Evolutionary conservation across 2,113 vertebrate species (phyloP), one percentile per base, ranked within the genome.

Genomic region (Catharus fuscescens): DNA sequence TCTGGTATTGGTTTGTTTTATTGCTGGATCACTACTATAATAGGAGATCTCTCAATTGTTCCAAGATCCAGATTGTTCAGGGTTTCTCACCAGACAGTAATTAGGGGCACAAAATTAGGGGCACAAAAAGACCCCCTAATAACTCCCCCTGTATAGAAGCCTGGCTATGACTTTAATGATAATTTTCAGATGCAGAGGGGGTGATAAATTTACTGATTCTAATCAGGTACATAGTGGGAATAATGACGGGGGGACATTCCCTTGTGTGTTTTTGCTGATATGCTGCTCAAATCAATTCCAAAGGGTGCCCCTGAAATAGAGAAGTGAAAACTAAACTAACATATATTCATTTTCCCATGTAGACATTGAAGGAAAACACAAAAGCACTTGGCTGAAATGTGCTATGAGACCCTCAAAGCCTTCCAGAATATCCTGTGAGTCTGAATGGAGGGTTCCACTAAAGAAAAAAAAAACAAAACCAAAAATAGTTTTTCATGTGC

Each of bases 1-100:
- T 71, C 42, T 90, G 61, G 62, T 42, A 96, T 90, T 78, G 38
- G 11, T 80, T 69, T 92, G 32, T 26, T 95, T 80, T 90, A 73
- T 59, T 85, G 81, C 54, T 7, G n/a, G 47, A 88, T 91, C 47
- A 59, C 23, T 45, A 9, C 86, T 77, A 77, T 67, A 77, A 83
- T 32, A 72, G 66, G 73, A 87, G 6, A 84, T 70, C 83, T 56
- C 77, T 42, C 79, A 42, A 14, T 45, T 25, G 29, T 72, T 96
- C 64, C 70, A 87, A 86, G 38, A 57, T 85, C 62, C 70, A 50
- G 31, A 31, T 62, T 50, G 82, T 54, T 60, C 18, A 45, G 67
- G 40, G 48, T 79, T 94, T 96, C 82, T 76, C 76, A 92, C 47
- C 64, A 80, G 50, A 65, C 6, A 64, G 40, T 18, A 61, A 45